Base-by-base conservation (phyloP, 1,140 invertebrate species). In the Scaptomyza montana region DNA sequence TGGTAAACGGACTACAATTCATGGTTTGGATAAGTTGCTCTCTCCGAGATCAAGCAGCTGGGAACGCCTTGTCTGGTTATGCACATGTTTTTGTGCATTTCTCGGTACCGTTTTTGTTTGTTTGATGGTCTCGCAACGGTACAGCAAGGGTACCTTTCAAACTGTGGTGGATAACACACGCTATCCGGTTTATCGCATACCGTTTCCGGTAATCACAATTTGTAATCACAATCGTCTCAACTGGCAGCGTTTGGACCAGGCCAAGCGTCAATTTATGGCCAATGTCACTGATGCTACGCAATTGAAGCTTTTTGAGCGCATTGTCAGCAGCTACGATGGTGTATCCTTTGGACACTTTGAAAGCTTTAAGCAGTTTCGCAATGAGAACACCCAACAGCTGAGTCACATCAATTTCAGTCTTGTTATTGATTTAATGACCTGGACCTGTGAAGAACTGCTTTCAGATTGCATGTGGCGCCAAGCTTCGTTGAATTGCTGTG, bases 211-310 rank as follows among this genome's bases (percentile, higher is more conserved):
- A 10, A 76, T 92, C 6, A 91, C 90, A 16, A 91, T 92, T 28
- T 92, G 91, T 50, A 92, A 92, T 76, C 61, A 65, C 10, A 92
- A 92, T 71, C 82, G 89, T 5, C 66, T 92, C 0, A 91, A 92
- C 50, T 92, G 89, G 85, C 62, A 78, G 9, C 89, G 86, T 45
- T 49, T 90, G 36, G 41, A 54, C 0, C 54, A 68, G 49, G 91
- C 85, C 12, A 81, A 87, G 30, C 13, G 57, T 1, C 51, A 65
- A 9, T 92, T 90, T 53, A 60, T 92, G 67, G 56, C 69, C 2
- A 78, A 84, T 33, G 66, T 72, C 43, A 84, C 55, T 28, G 76
- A 85, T 61, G 4, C 66, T 0, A 25, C 28, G 8, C 72, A 69
- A 7, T 19, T 84, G 8, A 21, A 63, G n/a, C 49, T 90, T 7